Conservation (phyloP, 2,113 vertebrate genomes). For the Cinclus mexicanus region DNA sequence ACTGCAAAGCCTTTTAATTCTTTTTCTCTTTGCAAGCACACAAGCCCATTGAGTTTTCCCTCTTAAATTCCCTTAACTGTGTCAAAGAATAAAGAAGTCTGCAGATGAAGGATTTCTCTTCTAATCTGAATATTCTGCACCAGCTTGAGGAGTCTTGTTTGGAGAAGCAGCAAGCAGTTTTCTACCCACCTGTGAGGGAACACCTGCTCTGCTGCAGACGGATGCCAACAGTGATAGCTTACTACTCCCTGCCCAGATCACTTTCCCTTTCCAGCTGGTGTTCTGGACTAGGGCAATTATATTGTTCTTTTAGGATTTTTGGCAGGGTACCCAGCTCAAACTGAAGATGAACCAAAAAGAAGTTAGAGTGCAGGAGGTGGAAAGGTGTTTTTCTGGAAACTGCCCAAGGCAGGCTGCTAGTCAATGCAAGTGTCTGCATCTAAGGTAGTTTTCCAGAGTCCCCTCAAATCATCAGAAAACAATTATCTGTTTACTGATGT, state of each 20-base stretch:
- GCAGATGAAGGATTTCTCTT: background rate
- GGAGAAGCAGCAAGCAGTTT: background rate
- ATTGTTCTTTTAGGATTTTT: background rate
- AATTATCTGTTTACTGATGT: background rate
- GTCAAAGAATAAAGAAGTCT: background rate
- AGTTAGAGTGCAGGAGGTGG: background rate
- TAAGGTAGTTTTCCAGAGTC: background rate
- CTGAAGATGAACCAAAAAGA: background rate
- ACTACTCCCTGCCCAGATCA: background rate
- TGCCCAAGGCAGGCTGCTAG: background rate
- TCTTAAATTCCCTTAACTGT: background rate
- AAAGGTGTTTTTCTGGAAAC: background rate
- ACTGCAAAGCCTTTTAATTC: background rate
- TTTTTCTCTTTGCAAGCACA: background rate
- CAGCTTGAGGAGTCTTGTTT: background rate
- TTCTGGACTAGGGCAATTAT: background rate
- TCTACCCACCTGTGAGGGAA: background rate
- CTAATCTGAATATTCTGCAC: background rate
- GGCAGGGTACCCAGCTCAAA: background rate
- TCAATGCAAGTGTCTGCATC: background rate
- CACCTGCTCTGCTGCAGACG: background rate
- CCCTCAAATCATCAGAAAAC: background rate
- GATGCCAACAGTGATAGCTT: background rate
- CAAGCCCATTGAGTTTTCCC: background rate
- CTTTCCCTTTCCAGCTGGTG: background rate